Conservation (phyloP, 2,888 invertebrate species). For the Microplitis manilae region DNA sequence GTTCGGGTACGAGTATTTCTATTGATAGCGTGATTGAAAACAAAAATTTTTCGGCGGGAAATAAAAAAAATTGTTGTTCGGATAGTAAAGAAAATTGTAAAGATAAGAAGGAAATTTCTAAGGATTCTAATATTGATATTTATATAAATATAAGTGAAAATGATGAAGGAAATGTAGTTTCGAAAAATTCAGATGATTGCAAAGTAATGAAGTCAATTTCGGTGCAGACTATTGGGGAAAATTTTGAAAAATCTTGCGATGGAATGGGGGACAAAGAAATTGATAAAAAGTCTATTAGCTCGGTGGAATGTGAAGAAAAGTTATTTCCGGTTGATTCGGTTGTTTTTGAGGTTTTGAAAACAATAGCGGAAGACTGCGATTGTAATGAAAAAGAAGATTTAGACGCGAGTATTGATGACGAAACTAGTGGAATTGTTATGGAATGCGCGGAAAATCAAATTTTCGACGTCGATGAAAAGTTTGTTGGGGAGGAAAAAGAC, state of each 20-base stretch:
- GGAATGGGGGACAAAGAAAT: too few species aligned
- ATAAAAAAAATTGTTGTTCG: background rate
- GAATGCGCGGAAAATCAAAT: too few species aligned
- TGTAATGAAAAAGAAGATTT: background rate
- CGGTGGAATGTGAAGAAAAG: background rate
- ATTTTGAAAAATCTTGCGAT: background rate
- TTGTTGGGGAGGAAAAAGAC: too few species aligned
- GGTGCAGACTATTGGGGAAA: background rate
- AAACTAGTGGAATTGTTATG: too few species aligned
- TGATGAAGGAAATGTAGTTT: background rate
- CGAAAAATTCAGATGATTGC: too few species aligned
- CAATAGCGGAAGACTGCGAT: background rate
- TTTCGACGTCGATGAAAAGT: too few species aligned
- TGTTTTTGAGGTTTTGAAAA: background rate
- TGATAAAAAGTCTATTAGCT: constrained; percentile 7
- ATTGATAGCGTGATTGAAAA: background rate
- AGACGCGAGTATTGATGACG: background rate
- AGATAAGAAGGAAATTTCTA: background rate
- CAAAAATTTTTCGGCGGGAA: background rate
- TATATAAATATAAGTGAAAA: background rate
- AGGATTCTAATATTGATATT: background rate
- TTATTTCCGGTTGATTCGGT: background rate
- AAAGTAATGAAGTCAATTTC: background rate
- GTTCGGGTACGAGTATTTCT: background rate
- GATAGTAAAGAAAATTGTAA: background rate